Percentiles rank a stretch among this genome's conserved stretches.
These are phyloP conservation scores for Kryptolebias ocellatus DNA, from an alignment of 2,797 vertebrate genomes.

Conservation along the genomic window DNA sequence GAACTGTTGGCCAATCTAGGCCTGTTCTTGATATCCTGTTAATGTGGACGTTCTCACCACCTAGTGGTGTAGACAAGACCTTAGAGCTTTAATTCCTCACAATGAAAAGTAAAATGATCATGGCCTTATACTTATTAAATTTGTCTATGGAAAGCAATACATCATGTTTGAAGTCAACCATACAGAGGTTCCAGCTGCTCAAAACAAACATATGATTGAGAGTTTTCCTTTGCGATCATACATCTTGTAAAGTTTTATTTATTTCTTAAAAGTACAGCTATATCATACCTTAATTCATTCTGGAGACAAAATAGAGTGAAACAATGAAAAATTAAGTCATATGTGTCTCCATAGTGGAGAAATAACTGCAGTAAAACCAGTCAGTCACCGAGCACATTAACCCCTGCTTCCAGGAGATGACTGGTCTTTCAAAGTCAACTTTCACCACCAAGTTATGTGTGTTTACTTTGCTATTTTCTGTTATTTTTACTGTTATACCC, in stretches of 20 bases:
- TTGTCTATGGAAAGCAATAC: conserved; percentile 17
- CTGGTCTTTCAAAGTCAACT: conserved; percentile 52
- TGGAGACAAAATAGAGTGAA: conserved; percentile 7
- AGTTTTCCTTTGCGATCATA: no score
- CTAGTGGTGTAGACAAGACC: background rate
- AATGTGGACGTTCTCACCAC: no score
- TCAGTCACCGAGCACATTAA: conserved; percentile 14
- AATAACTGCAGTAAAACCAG: conserved; percentile 11
- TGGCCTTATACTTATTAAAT: conserved; percentile 29
- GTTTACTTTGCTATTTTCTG: conserved; percentile 64
- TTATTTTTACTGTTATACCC: conserved; percentile 39
- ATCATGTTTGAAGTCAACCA: conserved; percentile 39
- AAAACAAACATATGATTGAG: background rate
- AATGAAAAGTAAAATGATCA: conserved; percentile 40
- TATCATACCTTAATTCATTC: no score
- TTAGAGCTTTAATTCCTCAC: conserved; percentile 54
- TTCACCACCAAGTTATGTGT: conserved; percentile 49
- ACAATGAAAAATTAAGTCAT: conserved; percentile 4
- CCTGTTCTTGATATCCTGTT: no score
- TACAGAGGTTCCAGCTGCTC: conserved; percentile 19
- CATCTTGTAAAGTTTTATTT: no score
- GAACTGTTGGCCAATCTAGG: no score
- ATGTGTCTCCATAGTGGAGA: background rate
- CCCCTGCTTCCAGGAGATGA: conserved; percentile 39
- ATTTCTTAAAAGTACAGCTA: no score